Base-by-base conservation (phyloP, 37 sponge, comb jelly and placozoan genomes). In the Beroe ovata region DNA sequence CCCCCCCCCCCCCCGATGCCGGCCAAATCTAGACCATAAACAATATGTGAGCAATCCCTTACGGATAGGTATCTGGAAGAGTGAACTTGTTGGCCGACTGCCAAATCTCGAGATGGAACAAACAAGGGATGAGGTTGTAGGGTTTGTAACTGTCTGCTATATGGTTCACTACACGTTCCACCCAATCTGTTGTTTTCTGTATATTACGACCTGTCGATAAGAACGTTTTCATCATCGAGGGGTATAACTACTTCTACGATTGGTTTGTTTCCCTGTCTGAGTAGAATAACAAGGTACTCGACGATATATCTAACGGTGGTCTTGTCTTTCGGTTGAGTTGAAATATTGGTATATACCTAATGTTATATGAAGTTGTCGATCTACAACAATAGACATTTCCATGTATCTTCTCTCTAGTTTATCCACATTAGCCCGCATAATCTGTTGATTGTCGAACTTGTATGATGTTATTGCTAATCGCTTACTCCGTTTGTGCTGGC, bases 341-440 rank as follows among this genome's bases (percentile, higher is more conserved):
- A n/a, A n/a, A n/a, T n/a, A n/a, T n/a, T n/a, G n/a, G 23, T 32
- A 77, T 54, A 28, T 18, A 77, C 84, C 84, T 39, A 77, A 77
- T 42, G 4, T 23, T n/a, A n/a, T 35, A 77, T 42, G 28, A 6
- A 32, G 84, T 1, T 21, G 6, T 41, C 28, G 3, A 41, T 77
- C 84, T 32, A 77, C 33, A 26, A 77, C 20, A 23, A 77, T 20
- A n/a, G 84, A 77, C 19, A 77, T 21, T 25, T 77, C 47, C 0
- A 77, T 1, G 54, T 40, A 77, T n/a, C 54, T n/a, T 11, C 84
- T 30, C 28, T 77, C 84, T 1, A 77, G 84, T 16, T 42, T 42
- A 42, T 77, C 33, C 19, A 42, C 84, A 25, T 77, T 77, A 77
- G 42, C 54, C 28, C 41, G 39, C 84, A 77, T 77, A 40, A 77